A percentile compares a stretch with the other conserved stretches of the same genome.
Conservation (phyloP, 2,888 invertebrate species). For the Galerucella pusilla region DNA sequence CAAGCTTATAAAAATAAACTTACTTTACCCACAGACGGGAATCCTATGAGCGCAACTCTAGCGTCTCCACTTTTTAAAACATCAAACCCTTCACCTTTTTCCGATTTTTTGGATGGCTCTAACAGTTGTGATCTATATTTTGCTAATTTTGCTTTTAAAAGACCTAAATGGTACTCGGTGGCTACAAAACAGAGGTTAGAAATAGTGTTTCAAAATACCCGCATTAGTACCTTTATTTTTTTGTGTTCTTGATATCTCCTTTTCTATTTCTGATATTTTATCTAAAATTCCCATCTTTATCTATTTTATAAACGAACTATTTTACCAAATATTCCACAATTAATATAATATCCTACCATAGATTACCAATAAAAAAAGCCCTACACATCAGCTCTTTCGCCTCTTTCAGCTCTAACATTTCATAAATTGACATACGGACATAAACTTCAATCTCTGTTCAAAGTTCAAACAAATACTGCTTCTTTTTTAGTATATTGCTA, state of each 20-base stretch:
- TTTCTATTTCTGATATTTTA: constrained; percentile 98
- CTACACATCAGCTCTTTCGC: neutral
- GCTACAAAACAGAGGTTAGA: constrained; percentile 71
- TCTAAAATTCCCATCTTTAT: constrained; percentile 94
- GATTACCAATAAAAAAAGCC: neutral
- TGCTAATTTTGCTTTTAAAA: constrained; percentile 96
- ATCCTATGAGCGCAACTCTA: constrained; percentile 96
- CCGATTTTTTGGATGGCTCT: constrained; percentile 93
- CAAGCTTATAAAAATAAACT: constrained; percentile 44
- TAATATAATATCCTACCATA: neutral
- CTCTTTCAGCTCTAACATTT: neutral
- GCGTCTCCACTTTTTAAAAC: constrained; percentile 99
- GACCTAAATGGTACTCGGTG: constrained; percentile 98
- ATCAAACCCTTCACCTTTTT: constrained; percentile 98
- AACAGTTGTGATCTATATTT: constrained; percentile 94
- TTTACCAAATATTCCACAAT: constrained; percentile 6
- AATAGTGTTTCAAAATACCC: constrained; percentile 3
- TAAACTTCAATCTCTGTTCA: too few relatives aligned
- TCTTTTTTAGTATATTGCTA: neutral
- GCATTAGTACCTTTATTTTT: constrained; percentile 92
- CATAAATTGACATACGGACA: neutral
- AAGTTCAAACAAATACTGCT: neutral
- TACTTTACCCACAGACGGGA: constrained; percentile 97
- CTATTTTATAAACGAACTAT: neutral
- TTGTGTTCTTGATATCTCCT: constrained; percentile 97